Evolutionary conservation across 2,888 invertebrate species (phyloP), one percentile per base, ranked within the genome.

Genomic region (Orthonevra nobilis): DNA sequence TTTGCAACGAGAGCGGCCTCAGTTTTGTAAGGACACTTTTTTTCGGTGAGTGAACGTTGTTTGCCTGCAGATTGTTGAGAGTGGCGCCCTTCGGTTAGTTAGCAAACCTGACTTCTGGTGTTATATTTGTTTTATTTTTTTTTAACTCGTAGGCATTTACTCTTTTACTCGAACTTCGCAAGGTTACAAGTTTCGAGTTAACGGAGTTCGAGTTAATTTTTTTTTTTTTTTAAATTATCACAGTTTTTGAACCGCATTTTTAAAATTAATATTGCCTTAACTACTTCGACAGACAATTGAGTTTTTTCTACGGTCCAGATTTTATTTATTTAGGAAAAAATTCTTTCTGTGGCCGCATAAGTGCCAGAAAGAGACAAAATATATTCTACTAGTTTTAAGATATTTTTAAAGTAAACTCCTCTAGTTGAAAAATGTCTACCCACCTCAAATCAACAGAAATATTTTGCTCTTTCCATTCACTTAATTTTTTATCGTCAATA

Each of bases 261-360:
- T 14, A 54, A 36, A 38, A 54, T 58, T 17, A 58, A 1, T 44
- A 34, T 44, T 30, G 60, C 23, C 17, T 34, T 46, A n/a, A 46
- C 17, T 61, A 36, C 28, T 26, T 63, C 50, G 19, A 63, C 32
- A 44, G 30, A n/a, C 12, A 40, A 4, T 50, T 38, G 38, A 12
- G 38, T 38, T 20, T 63, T 63, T 63, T 48, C 38, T 15, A 38
- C 14, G 19, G 48, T 38, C 48, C 46, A 50, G 12, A 50, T 28
- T 28, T 40, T 40, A 30, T 63, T 63, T 12, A 48, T 28, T 10
- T 40, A 17, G 1, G 36, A 36, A 48, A 61, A 61, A 7, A 61
- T 46, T 46, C 46, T 36, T 36, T 46, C 61, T 23, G 26, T 46
- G 15, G 26, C 36, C 10, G 36, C 46, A 46, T 61, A 46, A n/a